phyloP scores from a whole-genome alignment of 2,797 vertebrate genomes.

The Geranospiza caerulescens region DNA sequence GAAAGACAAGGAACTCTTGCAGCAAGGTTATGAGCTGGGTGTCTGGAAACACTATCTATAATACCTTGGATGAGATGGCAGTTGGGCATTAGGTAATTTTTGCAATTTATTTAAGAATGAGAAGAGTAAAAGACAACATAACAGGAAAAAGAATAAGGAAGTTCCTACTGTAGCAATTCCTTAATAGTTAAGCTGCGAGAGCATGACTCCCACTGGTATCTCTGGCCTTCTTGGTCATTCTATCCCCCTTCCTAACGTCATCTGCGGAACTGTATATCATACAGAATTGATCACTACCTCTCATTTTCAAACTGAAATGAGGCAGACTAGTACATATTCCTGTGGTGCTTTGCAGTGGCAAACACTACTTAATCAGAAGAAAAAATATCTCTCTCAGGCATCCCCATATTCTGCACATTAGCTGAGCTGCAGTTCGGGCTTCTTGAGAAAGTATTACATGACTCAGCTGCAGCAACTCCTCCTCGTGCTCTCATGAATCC shows the following conservation, averaged over 20 bases:
- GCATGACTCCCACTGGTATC: not conserved
- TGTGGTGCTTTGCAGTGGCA: not conserved
- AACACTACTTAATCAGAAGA: not conserved
- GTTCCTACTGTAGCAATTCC: not conserved
- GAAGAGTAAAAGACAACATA: not conserved
- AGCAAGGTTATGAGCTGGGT: not conserved
- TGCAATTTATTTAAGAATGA: not conserved
- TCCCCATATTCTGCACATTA: not conserved
- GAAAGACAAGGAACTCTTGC: not conserved
- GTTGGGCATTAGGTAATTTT: not conserved
- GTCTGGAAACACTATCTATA: not conserved
- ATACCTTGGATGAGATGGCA: not conserved
- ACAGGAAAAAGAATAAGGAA: not conserved
- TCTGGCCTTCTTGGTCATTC: not conserved
- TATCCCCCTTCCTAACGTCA: not conserved
- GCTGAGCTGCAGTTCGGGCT: not conserved
- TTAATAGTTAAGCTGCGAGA: not conserved
- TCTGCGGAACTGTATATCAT: not conserved
- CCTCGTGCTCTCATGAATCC: not conserved
- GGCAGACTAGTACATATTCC: not conserved
- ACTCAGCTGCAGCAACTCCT: not conserved
- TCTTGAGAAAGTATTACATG: not conserved
- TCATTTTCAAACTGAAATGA: not conserved
- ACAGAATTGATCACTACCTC: not conserved
- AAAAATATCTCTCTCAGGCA: not conserved